phyloP scores from a whole-genome alignment of 2,888 invertebrate species.

The Acanthoscelides obtectus region DNA sequence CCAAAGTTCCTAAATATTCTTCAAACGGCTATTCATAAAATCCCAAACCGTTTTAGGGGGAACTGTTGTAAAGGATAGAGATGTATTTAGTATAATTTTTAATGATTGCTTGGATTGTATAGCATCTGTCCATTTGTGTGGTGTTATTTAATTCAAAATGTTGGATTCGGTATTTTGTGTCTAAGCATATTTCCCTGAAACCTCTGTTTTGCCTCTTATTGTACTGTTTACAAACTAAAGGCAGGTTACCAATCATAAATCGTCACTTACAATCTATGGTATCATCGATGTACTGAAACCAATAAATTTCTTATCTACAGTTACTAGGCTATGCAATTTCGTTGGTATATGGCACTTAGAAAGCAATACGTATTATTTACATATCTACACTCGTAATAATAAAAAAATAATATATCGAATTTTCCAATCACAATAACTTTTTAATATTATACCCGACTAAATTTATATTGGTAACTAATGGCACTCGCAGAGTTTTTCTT shows the following conservation, averaged over 20 bases:
- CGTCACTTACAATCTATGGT: conserved; percentile 15
- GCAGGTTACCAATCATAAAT: conserved; percentile 33
- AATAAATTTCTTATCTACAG: conserved; percentile 23
- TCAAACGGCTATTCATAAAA: not conserved
- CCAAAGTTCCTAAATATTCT: no score
- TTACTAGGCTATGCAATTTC: conserved; percentile 31
- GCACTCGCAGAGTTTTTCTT: not conserved
- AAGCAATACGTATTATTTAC: conserved; percentile 31
- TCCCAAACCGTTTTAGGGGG: no score
- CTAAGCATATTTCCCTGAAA: not conserved
- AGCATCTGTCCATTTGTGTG: no score
- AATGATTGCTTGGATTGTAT: no score
- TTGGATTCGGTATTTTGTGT: not conserved
- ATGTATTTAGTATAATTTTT: no score
- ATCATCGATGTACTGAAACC: conserved; percentile 39
- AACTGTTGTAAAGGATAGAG: no score
- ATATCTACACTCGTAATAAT: conserved; percentile 35
- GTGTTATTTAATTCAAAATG: not conserved
- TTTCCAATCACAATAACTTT: conserved; percentile 36
- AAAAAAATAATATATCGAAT: conserved; percentile 36
- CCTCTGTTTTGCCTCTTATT: conserved; percentile 35
- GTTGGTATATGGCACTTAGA: conserved; percentile 41
- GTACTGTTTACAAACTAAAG: conserved; percentile 45
- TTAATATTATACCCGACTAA: conserved; percentile 30
- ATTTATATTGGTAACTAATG: conserved; percentile 30